These are phyloP conservation scores for Hucho hucho DNA, from an alignment of 2,113 vertebrate species.

Conservation along the genomic window DNA sequence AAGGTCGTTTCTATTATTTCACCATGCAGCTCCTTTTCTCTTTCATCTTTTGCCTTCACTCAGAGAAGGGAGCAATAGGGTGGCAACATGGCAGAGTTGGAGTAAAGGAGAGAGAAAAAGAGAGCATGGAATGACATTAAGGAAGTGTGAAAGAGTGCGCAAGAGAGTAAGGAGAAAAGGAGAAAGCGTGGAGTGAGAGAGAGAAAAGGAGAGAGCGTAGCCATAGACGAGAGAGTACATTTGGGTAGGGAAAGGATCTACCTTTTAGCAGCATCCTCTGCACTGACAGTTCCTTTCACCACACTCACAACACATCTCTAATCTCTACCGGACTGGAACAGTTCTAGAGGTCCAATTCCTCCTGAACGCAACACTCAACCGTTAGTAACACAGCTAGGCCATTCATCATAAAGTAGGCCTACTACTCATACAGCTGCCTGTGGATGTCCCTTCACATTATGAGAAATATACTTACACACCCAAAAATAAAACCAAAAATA, in stretches of 20 bases:
- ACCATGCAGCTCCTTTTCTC: constrained; percentile 28
- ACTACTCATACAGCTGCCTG: no score
- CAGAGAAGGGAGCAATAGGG: constrained; percentile 32
- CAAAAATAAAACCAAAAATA: no score
- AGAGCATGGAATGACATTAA: no score
- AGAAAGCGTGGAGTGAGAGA: not conserved
- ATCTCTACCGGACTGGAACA: not conserved
- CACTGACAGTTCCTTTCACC: not conserved
- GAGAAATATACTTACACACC: not conserved
- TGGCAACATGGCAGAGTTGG: constrained; percentile 37
- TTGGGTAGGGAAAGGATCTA: constrained; percentile 1
- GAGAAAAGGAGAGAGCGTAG: constrained; percentile 16
- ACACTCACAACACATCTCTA: not conserved
- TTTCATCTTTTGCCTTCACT: constrained; percentile 44
- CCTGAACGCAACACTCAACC: not conserved
- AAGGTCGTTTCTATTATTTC: not conserved
- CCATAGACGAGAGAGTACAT: not conserved
- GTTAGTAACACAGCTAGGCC: not conserved
- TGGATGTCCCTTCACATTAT: not conserved
- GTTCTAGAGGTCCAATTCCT: not conserved
- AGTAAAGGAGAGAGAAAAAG: no score
- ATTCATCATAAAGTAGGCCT: no score
- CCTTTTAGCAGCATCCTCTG: not conserved
- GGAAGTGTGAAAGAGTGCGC: no score
- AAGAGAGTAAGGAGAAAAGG: no score